Evolutionary conservation across 2,888 invertebrate species (phyloP).

Genomic region (Vesta saturnalis): DNA sequence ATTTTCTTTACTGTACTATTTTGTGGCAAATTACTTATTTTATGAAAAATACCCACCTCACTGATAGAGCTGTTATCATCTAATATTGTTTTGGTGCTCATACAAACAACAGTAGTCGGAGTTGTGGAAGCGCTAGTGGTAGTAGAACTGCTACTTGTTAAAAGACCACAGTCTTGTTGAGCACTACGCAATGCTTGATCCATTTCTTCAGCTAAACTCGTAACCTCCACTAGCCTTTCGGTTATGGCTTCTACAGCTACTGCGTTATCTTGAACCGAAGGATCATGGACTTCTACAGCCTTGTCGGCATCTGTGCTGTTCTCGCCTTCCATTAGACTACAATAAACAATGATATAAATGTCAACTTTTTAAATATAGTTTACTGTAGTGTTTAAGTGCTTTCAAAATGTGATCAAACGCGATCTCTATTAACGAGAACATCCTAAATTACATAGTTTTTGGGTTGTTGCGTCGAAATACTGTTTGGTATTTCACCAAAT

Average conservation of each 20-base stretch:
- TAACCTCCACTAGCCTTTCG: conserved; percentile 72
- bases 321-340: conserved; percentile 46
- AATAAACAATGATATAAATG: conserved; percentile 17
- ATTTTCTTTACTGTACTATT: too few relatives aligned
- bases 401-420: neutral
- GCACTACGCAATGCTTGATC: conserved; percentile 68
- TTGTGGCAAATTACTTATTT: too few relatives aligned
- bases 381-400: neutral
- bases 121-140: conserved; percentile 33
- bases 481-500: too few relatives aligned
- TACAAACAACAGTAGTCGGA: conserved; percentile 37
- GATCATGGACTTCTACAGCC: conserved; percentile 32
- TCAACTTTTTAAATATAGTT: neutral
- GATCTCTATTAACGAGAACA: too few relatives aligned
- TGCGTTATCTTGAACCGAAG: conserved; percentile 61
- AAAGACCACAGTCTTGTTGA: conserved; percentile 60
- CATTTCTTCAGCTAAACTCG: conserved; percentile 73
- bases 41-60: neutral
- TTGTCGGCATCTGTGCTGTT: conserved; percentile 42
- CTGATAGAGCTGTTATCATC: conserved; percentile 41
- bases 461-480: too few relatives aligned
- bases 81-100: conserved; percentile 48
- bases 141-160: conserved; percentile 27
- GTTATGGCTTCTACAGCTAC: conserved; percentile 74
- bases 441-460: too few relatives aligned